Evolutionary conservation across 2,888 invertebrate species (phyloP).

Genomic region (Pasiphila rectangulata): DNA sequence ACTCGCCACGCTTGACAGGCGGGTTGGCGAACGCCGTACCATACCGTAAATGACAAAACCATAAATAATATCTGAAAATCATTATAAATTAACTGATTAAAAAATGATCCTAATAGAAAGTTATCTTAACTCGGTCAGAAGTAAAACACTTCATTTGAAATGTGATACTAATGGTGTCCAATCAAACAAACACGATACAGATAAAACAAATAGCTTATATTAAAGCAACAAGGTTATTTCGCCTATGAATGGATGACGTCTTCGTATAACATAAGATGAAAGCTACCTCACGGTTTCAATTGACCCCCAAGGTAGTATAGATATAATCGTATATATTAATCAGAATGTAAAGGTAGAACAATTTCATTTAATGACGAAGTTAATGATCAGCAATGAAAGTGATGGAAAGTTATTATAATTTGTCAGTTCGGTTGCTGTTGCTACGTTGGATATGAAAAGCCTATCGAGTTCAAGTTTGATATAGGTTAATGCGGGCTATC

Average conservation of each 20-base stretch:
- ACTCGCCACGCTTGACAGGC: too few relatives aligned
- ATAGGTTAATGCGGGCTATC: neutral
- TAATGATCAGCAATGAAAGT: slow-evolving; percentile 32
- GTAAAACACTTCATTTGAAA: neutral
- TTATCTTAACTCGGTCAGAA: too few relatives aligned
- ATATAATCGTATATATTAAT: slow-evolving; percentile 43
- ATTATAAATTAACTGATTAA: too few relatives aligned
- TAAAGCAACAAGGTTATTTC: slow-evolving; percentile 7
- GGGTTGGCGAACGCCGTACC: too few relatives aligned
- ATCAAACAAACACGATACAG: neutral
- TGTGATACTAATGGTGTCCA: neutral
- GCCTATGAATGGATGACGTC: slow-evolving; percentile 14
- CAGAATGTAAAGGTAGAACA: slow-evolving; percentile 32
- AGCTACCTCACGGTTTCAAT: slow-evolving; percentile 37
- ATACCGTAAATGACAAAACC: too few relatives aligned
- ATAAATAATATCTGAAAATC: too few relatives aligned
- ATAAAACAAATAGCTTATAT: slow-evolving; percentile 8
- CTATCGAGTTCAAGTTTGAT: too few relatives aligned
- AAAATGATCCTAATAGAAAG: too few relatives aligned
- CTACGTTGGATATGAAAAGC: too few relatives aligned
- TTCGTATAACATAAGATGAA: slow-evolving; percentile 28
- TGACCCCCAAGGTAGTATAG: slow-evolving; percentile 46
- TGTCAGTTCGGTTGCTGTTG: slow-evolving; percentile 11
- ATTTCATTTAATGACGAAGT: slow-evolving; percentile 39
- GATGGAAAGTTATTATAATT: slow-evolving; percentile 26